Percentiles rank a stretch among this genome's conserved stretches.
Conservation (phyloP, 2,113 vertebrate species). For the Alligator sinensis region DNA sequence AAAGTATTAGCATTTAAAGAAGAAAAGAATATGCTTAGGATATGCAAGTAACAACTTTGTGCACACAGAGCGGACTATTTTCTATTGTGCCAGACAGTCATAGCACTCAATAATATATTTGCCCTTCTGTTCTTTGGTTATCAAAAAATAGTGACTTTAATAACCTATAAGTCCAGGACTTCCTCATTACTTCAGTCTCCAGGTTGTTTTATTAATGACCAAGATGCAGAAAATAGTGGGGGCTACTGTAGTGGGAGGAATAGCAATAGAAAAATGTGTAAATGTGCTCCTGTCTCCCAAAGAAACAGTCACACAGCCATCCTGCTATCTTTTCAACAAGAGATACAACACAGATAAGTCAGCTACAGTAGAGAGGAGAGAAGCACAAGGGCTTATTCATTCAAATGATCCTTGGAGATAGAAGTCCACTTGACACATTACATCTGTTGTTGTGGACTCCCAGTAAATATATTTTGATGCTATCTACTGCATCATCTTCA, state of each 20-base stretch:
- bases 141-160: too few relatives aligned
- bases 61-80: accelerated
- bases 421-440: neutral
- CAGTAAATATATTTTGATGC: neutral
- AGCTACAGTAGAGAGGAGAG: neutral
- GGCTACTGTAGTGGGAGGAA: neutral
- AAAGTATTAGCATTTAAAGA: neutral
- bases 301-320: neutral
- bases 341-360: neutral
- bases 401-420: neutral
- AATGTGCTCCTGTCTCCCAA: neutral
- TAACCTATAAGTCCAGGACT: neutral
- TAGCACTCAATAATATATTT: neutral
- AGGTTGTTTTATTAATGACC: neutral
- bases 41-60: neutral
- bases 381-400: neutral
- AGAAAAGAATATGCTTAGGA: neutral
- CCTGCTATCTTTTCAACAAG: neutral
- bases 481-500: neutral
- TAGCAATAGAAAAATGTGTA: neutral
- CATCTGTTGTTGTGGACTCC: neutral
- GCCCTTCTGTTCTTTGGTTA: neutral
- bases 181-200: neutral
- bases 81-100: accelerated
- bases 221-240: neutral